Evolutionary conservation across 1,140 invertebrate species (phyloP).

Genomic region (Lerema accius): DNA sequence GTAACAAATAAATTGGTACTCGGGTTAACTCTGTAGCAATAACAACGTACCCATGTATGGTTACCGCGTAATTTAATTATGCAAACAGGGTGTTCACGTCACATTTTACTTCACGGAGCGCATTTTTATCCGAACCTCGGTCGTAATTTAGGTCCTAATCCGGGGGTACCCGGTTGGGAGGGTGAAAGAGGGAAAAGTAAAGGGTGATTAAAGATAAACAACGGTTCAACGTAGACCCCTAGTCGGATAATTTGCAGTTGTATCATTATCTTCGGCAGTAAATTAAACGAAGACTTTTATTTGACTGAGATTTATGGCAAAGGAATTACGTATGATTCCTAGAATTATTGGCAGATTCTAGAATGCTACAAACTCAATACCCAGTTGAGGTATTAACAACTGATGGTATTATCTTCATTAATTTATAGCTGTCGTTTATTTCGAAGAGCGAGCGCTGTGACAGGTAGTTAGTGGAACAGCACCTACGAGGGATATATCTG

Average conservation of each 20-base stretch:
- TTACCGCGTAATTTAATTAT: conserved; percentile 43
- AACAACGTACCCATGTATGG: not conserved
- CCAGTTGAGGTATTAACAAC: conserved; percentile 37
- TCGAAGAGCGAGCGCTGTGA: conserved; percentile 38
- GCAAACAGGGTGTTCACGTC: conserved; percentile 50
- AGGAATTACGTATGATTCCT: conserved; percentile 35
- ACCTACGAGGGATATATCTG: conserved; percentile 26
- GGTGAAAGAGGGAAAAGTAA: conserved; percentile 66
- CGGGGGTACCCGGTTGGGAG: conserved; percentile 47
- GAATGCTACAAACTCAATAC: not conserved
- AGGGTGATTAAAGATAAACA: conserved; percentile 79
- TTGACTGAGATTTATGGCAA: conserved; percentile 47
- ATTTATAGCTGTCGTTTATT: conserved; percentile 44
- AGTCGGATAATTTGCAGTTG: conserved; percentile 72
- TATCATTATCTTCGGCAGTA: conserved; percentile 69
- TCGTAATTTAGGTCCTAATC: conserved; percentile 67
- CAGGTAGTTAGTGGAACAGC: conserved; percentile 31
- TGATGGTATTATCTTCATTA: conserved; percentile 44
- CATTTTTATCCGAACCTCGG: conserved; percentile 48
- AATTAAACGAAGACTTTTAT: conserved; percentile 67
- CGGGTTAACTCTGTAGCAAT: not conserved
- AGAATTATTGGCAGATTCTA: conserved; percentile 35
- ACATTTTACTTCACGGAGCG: conserved; percentile 51
- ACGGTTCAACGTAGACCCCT: conserved; percentile 57
- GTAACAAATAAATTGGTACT: too few species aligned